phyloP scores from a whole-genome alignment of 2,797 vertebrate genomes.

The Nothura maculosa region DNA sequence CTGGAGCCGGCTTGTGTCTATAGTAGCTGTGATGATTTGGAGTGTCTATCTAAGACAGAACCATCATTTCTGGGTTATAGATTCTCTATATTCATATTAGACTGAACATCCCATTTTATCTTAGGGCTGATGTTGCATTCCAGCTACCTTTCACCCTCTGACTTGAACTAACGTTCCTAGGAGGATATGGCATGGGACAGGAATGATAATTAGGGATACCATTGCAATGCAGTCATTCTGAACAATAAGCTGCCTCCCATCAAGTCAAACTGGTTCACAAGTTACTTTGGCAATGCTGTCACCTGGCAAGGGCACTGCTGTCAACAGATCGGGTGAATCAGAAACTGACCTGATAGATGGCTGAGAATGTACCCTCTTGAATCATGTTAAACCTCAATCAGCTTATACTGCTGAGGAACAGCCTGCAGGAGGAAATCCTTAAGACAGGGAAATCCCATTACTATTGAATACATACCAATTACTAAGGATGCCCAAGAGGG shows the following conservation, averaged over 20 bases:
- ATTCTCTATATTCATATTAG: not conserved
- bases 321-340: constrained; percentile 15
- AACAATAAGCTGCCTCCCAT: not conserved
- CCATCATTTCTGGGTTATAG: not conserved
- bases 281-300: constrained; percentile 14
- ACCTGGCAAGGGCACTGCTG: not conserved
- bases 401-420: not conserved
- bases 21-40: not conserved
- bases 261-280: constrained; percentile 41
- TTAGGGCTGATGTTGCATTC: not conserved
- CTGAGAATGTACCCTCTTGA: not conserved
- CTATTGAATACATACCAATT: not conserved
- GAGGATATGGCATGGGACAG: not conserved
- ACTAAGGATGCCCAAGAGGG: not conserved
- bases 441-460: not conserved
- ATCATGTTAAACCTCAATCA: not conserved
- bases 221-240: not conserved
- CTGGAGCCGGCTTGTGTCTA: not conserved
- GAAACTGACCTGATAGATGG: not conserved
- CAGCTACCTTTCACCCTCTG: not conserved
- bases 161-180: fast-evolving
- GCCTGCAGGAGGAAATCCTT: constrained; percentile 20
- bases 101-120: not conserved
- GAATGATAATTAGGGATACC: not conserved
- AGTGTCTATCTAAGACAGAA: not conserved